Percentiles rank a stretch among this genome's conserved stretches.
Evolutionary conservation across 2,113 vertebrate species (phyloP).

Genomic region (Pollimyrus isidori): DNA sequence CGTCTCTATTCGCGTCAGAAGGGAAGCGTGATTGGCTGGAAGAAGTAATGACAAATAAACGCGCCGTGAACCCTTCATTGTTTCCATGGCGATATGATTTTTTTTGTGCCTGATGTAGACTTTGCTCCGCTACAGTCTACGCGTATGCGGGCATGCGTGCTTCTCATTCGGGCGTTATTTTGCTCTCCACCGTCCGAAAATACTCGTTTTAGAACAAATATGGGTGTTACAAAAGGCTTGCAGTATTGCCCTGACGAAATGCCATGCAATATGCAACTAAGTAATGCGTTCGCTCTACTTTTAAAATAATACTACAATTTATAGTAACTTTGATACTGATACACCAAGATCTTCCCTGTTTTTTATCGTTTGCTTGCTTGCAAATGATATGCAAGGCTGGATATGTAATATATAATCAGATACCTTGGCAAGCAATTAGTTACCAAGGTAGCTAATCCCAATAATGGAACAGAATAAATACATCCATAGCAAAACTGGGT

Average conservation of each 20-base stretch:
- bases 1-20: slow-evolving; percentile 2
- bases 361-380: not conserved
- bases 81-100: slow-evolving; percentile 43
- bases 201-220: slow-evolving; percentile 4
- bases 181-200: not conserved
- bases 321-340: not conserved
- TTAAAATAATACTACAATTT: not conserved
- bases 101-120: slow-evolving; percentile 27
- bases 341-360: not conserved
- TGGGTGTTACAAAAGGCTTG: not conserved
- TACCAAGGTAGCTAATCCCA: not conserved
- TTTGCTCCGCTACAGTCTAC: slow-evolving; percentile 14
- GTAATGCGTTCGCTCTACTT: not conserved
- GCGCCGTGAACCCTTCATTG: slow-evolving; percentile 22
- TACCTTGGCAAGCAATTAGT: not conserved
- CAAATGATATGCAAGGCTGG: not conserved
- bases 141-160: slow-evolving; percentile 31
- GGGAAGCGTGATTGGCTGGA: not conserved
- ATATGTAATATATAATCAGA: not conserved
- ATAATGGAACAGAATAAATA: not conserved
- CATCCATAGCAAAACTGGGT: not conserved
- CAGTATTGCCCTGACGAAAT: slow-evolving; percentile 15
- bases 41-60: slow-evolving; percentile 10
- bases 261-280: not conserved
- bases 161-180: not conserved